phyloP scores from a whole-genome alignment of 2,113 vertebrate species.

The Stegostoma tigrinum region DNA sequence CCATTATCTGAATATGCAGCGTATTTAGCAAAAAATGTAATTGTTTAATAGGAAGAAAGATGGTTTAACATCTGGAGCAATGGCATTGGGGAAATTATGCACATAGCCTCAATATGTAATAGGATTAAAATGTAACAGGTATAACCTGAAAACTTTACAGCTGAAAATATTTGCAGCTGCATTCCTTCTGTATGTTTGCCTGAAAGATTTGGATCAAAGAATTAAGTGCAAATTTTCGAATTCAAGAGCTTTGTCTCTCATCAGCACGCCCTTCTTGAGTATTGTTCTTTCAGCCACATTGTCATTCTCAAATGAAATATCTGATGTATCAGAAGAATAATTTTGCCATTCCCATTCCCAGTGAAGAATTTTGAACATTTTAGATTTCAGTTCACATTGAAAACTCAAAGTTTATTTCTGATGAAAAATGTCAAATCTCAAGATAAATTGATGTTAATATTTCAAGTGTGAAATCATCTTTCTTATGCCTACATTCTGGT shows the following conservation, averaged over 20 bases:
- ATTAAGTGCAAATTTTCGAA: background rate
- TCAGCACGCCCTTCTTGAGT: background rate
- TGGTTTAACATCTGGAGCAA: background rate
- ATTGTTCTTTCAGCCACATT: background rate
- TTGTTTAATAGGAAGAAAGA: background rate
- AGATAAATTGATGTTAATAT: background rate
- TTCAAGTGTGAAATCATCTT: background rate
- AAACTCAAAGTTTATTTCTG: background rate
- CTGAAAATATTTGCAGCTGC: constrained; percentile 9
- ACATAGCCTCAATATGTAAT: background rate
- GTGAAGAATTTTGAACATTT: background rate
- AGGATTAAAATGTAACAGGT: constrained; percentile 15
- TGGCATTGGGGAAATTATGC: background rate
- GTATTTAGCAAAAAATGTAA: background rate
- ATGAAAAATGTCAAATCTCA: background rate
- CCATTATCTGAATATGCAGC: background rate
- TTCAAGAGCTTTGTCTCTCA: background rate
- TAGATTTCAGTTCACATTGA: background rate
- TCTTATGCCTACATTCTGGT: background rate
- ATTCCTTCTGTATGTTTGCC: constrained; percentile 15
- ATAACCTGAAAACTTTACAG: constrained; percentile 23
- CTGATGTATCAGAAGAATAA: background rate
- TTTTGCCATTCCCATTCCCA: too few species aligned
- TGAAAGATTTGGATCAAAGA: background rate
- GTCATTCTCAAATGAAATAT: background rate